phyloP scores from a whole-genome alignment of 2,888 invertebrate genomes.

The Agrotis ipsilon region DNA sequence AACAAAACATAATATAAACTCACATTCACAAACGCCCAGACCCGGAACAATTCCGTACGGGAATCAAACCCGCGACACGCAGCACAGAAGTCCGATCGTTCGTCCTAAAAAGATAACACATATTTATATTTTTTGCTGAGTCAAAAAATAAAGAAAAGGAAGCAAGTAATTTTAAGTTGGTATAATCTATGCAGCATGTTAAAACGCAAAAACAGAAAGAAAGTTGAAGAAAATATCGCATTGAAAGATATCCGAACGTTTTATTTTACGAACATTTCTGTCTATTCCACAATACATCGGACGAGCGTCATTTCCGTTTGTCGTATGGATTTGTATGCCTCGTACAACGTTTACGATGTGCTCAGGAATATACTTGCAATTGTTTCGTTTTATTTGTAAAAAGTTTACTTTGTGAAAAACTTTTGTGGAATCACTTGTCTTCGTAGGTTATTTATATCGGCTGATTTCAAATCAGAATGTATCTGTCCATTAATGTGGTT shows the following conservation, averaged over 20 bases:
- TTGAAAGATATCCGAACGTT: constrained; percentile 20
- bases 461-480: too few species aligned
- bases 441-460: background rate
- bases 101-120: too few species aligned
- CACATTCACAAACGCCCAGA: too few species aligned
- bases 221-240: constrained; percentile 15
- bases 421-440: constrained; percentile 1
- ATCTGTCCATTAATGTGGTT: too few species aligned
- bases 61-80: too few species aligned
- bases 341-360: constrained; percentile 48
- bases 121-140: too few species aligned
- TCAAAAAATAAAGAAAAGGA: too few species aligned
- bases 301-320: constrained; percentile 42
- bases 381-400: constrained; percentile 37
- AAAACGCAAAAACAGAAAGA: constrained; percentile 8
- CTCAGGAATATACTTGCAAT: constrained; percentile 32
- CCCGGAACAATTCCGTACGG: too few species aligned
- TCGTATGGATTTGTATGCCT: constrained; percentile 44
- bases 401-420: constrained; percentile 6
- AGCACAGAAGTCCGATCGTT: too few species aligned
- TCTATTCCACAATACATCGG: constrained; percentile 49
- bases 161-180: too few species aligned
- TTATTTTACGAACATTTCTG: constrained; percentile 49
- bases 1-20: too few species aligned
- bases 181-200: background rate